These are phyloP conservation scores for Fratercula arctica DNA, from an alignment of 2,797 vertebrate species.

Conservation along the genomic window DNA sequence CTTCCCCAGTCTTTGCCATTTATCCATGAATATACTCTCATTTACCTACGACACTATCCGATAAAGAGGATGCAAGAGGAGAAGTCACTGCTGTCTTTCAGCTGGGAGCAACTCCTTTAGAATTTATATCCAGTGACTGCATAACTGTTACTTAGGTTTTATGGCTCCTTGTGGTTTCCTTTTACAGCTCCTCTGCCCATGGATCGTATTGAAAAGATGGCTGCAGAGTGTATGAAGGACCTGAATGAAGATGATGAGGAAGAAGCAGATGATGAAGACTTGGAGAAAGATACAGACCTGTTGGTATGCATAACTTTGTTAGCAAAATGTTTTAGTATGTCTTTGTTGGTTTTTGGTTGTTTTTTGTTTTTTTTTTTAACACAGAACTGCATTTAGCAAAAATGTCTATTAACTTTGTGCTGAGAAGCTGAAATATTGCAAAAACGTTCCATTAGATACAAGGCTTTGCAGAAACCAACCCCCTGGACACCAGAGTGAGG, in stretches of 20 bases:
- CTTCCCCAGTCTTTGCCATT: neutral
- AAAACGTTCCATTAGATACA: neutral
- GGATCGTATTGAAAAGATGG: conserved; percentile 94
- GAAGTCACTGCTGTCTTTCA: neutral
- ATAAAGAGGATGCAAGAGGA: neutral
- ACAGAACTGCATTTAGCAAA: neutral
- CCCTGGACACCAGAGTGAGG: neutral
- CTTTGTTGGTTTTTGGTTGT: neutral
- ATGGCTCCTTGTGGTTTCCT: conserved; percentile 15
- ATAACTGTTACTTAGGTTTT: neutral
- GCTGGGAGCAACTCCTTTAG: neutral
- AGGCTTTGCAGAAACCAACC: neutral
- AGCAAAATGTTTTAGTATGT: neutral
- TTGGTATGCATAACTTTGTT: conserved; percentile 78
- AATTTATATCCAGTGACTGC: neutral
- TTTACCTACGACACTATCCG: neutral
- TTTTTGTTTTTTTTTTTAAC: too few species aligned
- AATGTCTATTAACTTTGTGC: neutral
- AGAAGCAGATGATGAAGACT: conserved; percentile 80
- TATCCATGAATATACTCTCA: neutral
- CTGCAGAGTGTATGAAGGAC: conserved; percentile 92
- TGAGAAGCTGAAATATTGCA: neutral
- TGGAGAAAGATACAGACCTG: conserved; percentile 91
- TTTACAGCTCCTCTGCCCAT: conserved; percentile 88
- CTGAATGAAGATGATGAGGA: conserved; percentile 83